Evolutionary conservation across 2,113 vertebrate genomes (phyloP), one percentile per base, ranked within the genome.

Genomic region (Mungos mungo): DNA sequence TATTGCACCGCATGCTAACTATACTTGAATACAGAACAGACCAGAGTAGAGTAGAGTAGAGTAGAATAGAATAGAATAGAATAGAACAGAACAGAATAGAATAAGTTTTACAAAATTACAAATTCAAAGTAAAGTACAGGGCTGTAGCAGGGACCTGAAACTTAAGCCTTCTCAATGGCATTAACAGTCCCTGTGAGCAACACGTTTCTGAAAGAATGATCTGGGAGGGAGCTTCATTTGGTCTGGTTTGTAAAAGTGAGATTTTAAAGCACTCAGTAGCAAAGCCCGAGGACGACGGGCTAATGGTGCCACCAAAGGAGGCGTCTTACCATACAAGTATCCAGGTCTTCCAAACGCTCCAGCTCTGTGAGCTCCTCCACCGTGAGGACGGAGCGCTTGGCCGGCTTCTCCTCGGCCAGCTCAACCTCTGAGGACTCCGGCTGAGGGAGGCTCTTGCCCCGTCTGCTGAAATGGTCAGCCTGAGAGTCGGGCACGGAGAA

Each of bases 321-420:
- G 85, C 41, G 72, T 95, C 99, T 98, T 99, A 99, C 99, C 99
- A 99, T 99, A 98, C 99, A 99, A 0, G 99, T 99, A 90, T 99
- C 99, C 85, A 99, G 98, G 63, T 99, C 99, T 33, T 99, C 99
- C 90, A 99, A 98, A 88, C 99, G 99, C 96, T 99, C 99, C 29
- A 99, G 99, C 97, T 99, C 99, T 16, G 99, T 98, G 41, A 99
- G 80, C 86, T 99, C 99, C 38, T 99, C 99, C 7, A 98, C 97
- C 0, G 98, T 98, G 77, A 99, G 97, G 3, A 99, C 92, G 0
- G 99, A 98, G 85, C 99, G 98, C 96, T 99, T 99, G 1, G 98
- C 94, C 0, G 99, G 98, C 96, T 99, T 99, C 95, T 99, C 99
- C 79, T 99, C 99, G 0, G 98, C 98, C 72, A 98, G 97, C 57